Base-by-base conservation (phyloP, 1,140 invertebrate species). In the Cyclargus thomasi region DNA sequence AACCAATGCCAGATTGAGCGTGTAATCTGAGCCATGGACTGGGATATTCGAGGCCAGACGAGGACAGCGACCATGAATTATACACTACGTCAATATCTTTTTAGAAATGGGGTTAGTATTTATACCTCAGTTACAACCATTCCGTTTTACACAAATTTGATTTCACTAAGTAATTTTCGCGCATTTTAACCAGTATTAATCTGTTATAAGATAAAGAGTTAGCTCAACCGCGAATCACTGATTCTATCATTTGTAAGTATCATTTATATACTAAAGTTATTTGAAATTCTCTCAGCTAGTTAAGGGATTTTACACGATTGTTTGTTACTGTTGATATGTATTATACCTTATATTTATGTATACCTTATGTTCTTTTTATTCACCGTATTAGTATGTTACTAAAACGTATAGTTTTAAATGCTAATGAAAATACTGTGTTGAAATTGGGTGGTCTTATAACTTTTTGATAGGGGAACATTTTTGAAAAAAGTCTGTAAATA, bases 91-190 rank as follows among this genome's bases (percentile, higher is more conserved):
- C 2, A 1, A 23, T 6, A 23, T 23, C 1, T 23, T 29, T 29
- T 29, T 29, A 5, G 1, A 7, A 29, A 29, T 4, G 29, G 29
- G 29, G 5, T 29, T 71, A 69, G 67, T 73, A 62, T 67, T 79
- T 67, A 69, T 69, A 64, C 65, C 67, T 67, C 39, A 62, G 67
- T 70, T 70, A 53, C 64, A 75, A 72, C 76, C 81, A 85, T 83
- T 85, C 79, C 78, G 73, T 78, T 84, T 83, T 83, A 85, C 82
- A 75, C 75, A 72, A 78, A 68, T 35, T 68, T 69, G 71, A 73
- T 66, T 66, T 69, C 67, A 35, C 39, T 70, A 62, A 65, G 59
- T 73, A 69, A 70, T 65, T 67, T 76, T 59, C n/a, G 21, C 17
- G 55, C 55, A 59, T 59, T 59, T 47, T 20, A 59, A 59, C 7